Evolutionary conservation across 1,140 invertebrate species (phyloP), one percentile per base, ranked within the genome.

Genomic region (Spodoptera litura): DNA sequence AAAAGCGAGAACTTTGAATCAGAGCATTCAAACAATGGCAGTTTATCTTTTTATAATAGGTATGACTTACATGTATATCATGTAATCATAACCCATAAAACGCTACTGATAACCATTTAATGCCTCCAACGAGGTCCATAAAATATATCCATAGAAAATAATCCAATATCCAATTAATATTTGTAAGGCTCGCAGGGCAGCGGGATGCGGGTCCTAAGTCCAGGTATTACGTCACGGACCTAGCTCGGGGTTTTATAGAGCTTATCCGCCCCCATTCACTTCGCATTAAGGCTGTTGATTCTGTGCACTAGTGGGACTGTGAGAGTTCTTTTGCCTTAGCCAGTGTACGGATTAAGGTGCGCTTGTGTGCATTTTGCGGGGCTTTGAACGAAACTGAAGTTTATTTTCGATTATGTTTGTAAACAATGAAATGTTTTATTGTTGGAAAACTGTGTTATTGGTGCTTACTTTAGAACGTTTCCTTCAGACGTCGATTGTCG

Each of bases 281-380:
- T 8, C 38, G 38, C 31, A 66, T 66, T 66, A 66, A 66, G 38
- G 62, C 62, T 66, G 62, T 66, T 66, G 62, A 66, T 49, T 66
- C 62, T 49, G 2, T 11, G 13, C 61, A 44, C 6, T 44, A 44
- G 38, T 44, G 38, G 38, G n/a, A n/a, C n/a, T 10, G 13, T 62
- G 35, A 35, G 35, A 11, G 38, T 20, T 64, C 38, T 64, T 64
- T 64, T 44, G 9, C 61, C 20, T 49, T 49, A 38, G 44, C 38
- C 61, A 64, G 44, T 64, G 61, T 15, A 64, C 61, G 35, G 61
- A 64, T 64, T 64, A 64, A 15, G 4, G 38, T 11, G 8, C 15
- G 35, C 44, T 64, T 49, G 61, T 20, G 38, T 64, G 61, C 61
- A 64, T 44, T 64, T 44, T 44, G 38, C 49, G 38, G 61, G 38